Evolutionary conservation across 37 sponge, comb jelly and placozoan species (phyloP).

Genomic region (Cladorhizidae sp.): DNA sequence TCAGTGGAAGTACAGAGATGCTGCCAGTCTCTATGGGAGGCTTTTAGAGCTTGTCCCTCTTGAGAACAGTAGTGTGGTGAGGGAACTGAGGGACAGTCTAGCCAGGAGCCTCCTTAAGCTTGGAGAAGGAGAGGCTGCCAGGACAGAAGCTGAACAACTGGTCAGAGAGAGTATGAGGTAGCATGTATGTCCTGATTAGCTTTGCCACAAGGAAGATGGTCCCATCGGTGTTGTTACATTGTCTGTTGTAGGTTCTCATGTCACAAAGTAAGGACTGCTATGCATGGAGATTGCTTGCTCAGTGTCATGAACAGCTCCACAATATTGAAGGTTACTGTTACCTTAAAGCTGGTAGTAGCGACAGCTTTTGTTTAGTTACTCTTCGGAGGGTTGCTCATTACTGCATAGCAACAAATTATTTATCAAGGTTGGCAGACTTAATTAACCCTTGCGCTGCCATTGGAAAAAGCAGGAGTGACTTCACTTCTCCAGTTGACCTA

Average conservation of each 20-base stretch:
- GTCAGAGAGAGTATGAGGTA: conserved; percentile 1
- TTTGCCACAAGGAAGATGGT: background rate
- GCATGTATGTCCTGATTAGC: too few relatives aligned
- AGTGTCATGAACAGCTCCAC: conserved; percentile 9
- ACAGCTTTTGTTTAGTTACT: too few relatives aligned
- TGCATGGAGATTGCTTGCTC: conserved; percentile 47
- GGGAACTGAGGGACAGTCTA: conserved; percentile 49
- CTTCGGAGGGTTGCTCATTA: too few relatives aligned
- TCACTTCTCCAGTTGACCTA: too few relatives aligned
- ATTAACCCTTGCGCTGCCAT: too few relatives aligned
- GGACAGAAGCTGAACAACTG: conserved; percentile 30
- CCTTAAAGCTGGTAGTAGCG: too few relatives aligned
- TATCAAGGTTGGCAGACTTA: too few relatives aligned
- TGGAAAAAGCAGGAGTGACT: too few relatives aligned
- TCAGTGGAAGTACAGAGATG: background rate
- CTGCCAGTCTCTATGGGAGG: background rate
- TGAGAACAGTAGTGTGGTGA: conserved; percentile 9
- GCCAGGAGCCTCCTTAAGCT: conserved; percentile 26
- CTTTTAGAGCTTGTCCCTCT: conserved; percentile 13
- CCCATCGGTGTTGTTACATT: background rate
- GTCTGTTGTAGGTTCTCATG: conserved; percentile 19
- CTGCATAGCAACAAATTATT: too few relatives aligned
- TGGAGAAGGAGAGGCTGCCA: background rate
- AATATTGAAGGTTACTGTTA: conserved; percentile 35
- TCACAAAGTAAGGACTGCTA: conserved; percentile 29